Conservation (phyloP, 2,797 vertebrate species). For the Selene dorsalis region DNA sequence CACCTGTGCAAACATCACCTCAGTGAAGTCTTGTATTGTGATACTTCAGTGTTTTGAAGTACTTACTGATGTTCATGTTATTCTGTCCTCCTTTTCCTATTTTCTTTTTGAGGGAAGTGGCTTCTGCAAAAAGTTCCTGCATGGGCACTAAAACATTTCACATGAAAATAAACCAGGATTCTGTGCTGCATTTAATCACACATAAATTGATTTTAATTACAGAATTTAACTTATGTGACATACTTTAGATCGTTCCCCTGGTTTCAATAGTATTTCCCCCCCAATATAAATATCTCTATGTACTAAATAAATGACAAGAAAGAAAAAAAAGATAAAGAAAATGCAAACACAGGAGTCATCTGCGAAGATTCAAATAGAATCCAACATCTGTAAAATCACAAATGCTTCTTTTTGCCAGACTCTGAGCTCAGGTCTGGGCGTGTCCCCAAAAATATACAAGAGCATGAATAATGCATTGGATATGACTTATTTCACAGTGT, state of each 20-base stretch:
- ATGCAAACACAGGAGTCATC: conserved; percentile 50
- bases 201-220: conserved; percentile 77
- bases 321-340: conserved; percentile 51
- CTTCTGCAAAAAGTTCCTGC: conserved; percentile 56
- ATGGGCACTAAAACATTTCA: conserved; percentile 62
- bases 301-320: conserved; percentile 65
- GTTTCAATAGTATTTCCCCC: conserved; percentile 54
- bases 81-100: conserved; percentile 36
- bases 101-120: background rate
- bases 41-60: conserved; percentile 18
- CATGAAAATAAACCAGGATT: conserved; percentile 77
- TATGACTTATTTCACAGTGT: conserved; percentile 82
- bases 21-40: background rate
- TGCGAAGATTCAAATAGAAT: conserved; percentile 50
- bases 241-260: conserved; percentile 48
- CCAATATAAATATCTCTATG: conserved; percentile 78
- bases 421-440: conserved; percentile 53
- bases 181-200: conserved; percentile 78
- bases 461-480: conserved; percentile 72
- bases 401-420: conserved; percentile 63
- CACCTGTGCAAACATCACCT: conserved; percentile 22
- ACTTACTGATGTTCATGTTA: conserved; percentile 34
- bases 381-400: conserved; percentile 71
- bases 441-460: conserved; percentile 77
- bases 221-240: conserved; percentile 74